Conservation (phyloP, 2,888 invertebrate genomes). For the Drepana falcataria region DNA sequence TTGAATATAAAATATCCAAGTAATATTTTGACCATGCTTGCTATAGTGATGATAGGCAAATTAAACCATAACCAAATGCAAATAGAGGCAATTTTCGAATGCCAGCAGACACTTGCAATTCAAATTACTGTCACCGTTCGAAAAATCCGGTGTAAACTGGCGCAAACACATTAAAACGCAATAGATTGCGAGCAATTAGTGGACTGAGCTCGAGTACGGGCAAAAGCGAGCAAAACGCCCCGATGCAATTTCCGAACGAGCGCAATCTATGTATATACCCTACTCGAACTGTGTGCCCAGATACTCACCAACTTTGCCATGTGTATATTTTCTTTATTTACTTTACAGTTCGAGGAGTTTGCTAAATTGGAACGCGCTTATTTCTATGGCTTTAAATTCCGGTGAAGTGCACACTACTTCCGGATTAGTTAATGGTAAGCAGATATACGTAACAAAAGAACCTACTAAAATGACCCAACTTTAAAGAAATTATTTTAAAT, state of each 20-base stretch:
- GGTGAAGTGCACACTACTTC: too few species aligned
- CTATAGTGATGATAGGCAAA: too few species aligned
- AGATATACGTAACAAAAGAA: too few species aligned
- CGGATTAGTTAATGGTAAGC: too few species aligned
- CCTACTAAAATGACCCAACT: too few species aligned
- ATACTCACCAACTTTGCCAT: not conserved
- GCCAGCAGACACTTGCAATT: constrained; percentile 16
- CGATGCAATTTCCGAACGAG: constrained; percentile 46
- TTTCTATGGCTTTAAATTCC: too few species aligned
- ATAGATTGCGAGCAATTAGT: constrained; percentile 67
- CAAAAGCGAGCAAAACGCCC: constrained; percentile 31
- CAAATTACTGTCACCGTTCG: constrained; percentile 30
- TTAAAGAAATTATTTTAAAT: too few species aligned
- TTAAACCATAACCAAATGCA: not conserved
- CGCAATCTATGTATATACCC: constrained; percentile 12
- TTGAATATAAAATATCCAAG: too few species aligned
- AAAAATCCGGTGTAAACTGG: constrained; percentile 37
- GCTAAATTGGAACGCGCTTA: too few species aligned
- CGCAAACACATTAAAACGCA: constrained; percentile 60
- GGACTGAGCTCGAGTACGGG: constrained; percentile 5
- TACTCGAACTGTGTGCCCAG: constrained; percentile 5
- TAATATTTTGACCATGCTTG: too few species aligned
- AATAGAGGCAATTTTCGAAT: not conserved
- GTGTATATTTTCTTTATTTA: not conserved
- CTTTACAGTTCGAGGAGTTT: not conserved